Evolutionary conservation across 1,140 invertebrate species (phyloP).

Genomic region (Euschistus heros): DNA sequence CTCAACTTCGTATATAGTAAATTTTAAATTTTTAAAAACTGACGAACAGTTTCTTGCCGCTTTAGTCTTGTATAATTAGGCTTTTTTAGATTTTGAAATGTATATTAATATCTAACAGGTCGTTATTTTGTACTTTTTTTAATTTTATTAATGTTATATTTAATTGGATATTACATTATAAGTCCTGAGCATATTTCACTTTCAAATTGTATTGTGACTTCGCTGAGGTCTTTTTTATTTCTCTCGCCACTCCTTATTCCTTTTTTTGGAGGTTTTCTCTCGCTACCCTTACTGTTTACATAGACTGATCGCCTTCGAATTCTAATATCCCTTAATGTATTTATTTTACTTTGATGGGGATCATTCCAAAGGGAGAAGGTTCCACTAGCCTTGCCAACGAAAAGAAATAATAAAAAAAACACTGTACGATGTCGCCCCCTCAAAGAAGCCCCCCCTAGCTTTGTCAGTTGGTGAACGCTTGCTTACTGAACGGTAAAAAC

Average conservation of each 20-base stretch:
- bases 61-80: too few species aligned
- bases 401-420: too few species aligned
- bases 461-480: background rate
- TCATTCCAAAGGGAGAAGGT: background rate
- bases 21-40: too few species aligned
- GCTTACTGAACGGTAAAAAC: conserved; percentile 5
- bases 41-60: too few species aligned
- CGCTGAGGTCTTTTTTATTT: background rate
- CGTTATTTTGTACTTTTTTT: too few species aligned
- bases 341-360: background rate
- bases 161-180: too few species aligned
- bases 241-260: background rate
- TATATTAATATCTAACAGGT: too few species aligned
- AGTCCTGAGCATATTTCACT: background rate
- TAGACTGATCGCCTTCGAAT: background rate
- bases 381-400: background rate
- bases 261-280: background rate
- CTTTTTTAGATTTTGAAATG: too few species aligned
- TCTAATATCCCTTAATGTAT: background rate
- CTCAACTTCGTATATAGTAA: too few species aligned
- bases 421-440: background rate
- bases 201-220: background rate
- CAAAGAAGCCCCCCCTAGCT: background rate
- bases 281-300: background rate
- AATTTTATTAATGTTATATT: too few species aligned